Conservation (phyloP, 2,888 invertebrate species). For the Beris morrisii region DNA sequence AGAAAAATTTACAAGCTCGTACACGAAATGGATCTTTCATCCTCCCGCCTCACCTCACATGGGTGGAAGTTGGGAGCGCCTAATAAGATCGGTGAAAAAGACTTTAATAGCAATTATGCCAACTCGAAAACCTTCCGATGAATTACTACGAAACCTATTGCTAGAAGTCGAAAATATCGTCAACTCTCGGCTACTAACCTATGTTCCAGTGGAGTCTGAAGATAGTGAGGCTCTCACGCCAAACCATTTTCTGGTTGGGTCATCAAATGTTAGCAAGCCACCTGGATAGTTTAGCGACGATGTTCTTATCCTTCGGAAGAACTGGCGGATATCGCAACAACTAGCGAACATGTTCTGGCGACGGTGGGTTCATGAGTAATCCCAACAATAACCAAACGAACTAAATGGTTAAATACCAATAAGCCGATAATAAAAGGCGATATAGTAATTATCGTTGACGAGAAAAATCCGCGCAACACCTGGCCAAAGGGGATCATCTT, state of each 20-base stretch:
- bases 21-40: too few relatives aligned
- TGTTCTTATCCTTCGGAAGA: not conserved
- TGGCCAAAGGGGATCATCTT: constrained; percentile 37
- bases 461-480: constrained; percentile 32
- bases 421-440: constrained; percentile 35
- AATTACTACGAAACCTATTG: not conserved
- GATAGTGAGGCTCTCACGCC: not conserved
- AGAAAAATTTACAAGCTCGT: too few relatives aligned
- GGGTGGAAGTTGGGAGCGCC: too few relatives aligned
- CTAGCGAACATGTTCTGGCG: constrained; percentile 31
- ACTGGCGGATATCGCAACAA: too few relatives aligned
- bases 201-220: not conserved
- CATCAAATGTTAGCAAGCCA: not conserved
- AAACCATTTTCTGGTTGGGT: not conserved
- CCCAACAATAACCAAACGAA: not conserved
- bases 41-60: too few relatives aligned
- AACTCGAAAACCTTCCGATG: too few relatives aligned
- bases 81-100: too few relatives aligned
- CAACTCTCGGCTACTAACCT: not conserved
- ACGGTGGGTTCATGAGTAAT: too few relatives aligned
- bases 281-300: not conserved
- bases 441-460: constrained; percentile 35
- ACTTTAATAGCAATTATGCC: too few relatives aligned
- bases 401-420: constrained; percentile 37
- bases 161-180: not conserved